Evolutionary conservation across 2,888 invertebrate species (phyloP), one percentile per base, ranked within the genome.

Genomic region (Reticulitermes lucifugus): DNA sequence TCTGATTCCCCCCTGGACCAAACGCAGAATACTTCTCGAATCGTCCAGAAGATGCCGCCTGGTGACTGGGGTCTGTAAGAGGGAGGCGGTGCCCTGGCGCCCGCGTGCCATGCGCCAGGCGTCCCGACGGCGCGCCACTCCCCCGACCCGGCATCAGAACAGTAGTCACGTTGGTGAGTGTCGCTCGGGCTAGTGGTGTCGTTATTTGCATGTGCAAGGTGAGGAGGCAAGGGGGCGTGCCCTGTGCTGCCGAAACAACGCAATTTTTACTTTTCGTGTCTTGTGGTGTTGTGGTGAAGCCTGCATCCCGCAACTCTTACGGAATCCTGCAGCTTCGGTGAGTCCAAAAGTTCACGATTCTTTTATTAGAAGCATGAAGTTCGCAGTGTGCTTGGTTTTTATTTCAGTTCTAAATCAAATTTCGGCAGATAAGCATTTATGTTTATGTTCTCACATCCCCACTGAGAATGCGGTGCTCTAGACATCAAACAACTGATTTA

Each of bases 1-100:
- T 41, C 73, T 73, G 73, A 7, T 65, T 65, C 65, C 65, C 65
- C 65, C 65, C 65, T 65, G 65, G 65, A 65, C n/a, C 65, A 65
- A n/a, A 65, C 25, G 65, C n/a, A 21, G 73, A 35, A 41, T 77
- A 85, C 85, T 86, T 86, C 85, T 84, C 80, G 81, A 59, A 55
- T 59, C 77, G 65, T 73, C 83, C 86, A 80, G 81, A 85, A 86
- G 86, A 86, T 85, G 86, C 82, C 86, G 86, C 85, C 86, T 82
- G 83, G 81, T 46, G 84, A 85, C 83, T 79, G 84, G 84, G 75
- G 43, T 35, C 77, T 77, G 18, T 43, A 65, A 79, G 79, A 25
- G 75, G 35, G 83, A 43, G 82, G 85, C 83, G 85, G 73, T 77
- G 71, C 85, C 85, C 35, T 46, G 79, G 79, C 84, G 79, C 55